Evolutionary conservation across 2,113 vertebrate species (phyloP).

Genomic region (Nematolebias whitei): DNA sequence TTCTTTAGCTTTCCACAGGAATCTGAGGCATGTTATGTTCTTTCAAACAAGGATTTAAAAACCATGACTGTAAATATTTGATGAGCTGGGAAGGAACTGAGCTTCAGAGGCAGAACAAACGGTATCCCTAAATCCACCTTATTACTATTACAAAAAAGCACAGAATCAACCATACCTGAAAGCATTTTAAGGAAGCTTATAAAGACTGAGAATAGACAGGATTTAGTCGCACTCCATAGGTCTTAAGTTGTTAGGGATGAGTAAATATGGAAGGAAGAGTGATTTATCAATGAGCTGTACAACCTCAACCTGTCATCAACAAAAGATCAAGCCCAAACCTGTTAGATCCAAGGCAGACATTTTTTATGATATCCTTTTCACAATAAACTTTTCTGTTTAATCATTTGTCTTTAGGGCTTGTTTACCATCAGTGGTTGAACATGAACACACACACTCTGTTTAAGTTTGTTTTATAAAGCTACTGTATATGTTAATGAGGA

Average conservation of each 20-base stretch:
- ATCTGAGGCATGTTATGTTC: constrained; percentile 25
- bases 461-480: not conserved
- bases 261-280: not conserved
- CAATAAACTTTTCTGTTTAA: not conserved
- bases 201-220: not conserved
- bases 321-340: constrained; percentile 15
- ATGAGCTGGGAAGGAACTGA: not conserved
- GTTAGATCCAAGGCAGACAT: not conserved
- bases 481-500: too few species aligned
- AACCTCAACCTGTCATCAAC: not conserved
- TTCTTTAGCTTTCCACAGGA: constrained; percentile 40
- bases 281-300: constrained; percentile 6
- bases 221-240: not conserved
- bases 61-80: constrained; percentile 16
- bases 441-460: not conserved
- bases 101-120: constrained; percentile 1
- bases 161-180: not conserved
- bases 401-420: not conserved
- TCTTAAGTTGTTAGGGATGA: not conserved
- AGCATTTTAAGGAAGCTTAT: not conserved
- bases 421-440: constrained; percentile 7
- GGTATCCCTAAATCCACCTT: not conserved
- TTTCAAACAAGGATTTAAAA: constrained; percentile 6
- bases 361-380: constrained; percentile 17
- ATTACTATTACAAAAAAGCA: not conserved